A percentile compares a stretch with the other conserved stretches of the same genome.
These are phyloP conservation scores for Thunnus thynnus DNA, from an alignment of 2,113 vertebrate species.

Conservation along the genomic window DNA sequence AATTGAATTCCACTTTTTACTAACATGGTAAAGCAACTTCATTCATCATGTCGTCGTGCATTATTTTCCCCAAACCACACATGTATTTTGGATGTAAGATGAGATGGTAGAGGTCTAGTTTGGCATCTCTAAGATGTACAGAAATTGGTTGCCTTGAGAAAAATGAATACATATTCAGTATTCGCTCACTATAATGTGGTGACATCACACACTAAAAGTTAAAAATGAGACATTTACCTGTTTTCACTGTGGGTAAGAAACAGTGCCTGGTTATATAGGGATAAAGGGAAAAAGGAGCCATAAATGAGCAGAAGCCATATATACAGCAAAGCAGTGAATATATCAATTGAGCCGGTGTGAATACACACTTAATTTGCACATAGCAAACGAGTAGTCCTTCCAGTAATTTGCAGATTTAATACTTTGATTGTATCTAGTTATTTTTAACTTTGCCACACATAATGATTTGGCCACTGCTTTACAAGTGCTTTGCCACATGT, in stretches of 20 bases:
- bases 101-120: conserved; percentile 16
- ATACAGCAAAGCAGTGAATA: conserved; percentile 43
- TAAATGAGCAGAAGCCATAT: conserved; percentile 82
- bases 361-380: conserved; percentile 47
- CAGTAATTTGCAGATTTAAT: conserved; percentile 26
- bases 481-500: conserved; percentile 7
- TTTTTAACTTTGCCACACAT: conserved; percentile 20
- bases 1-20: conserved; percentile 23
- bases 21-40: conserved; percentile 17
- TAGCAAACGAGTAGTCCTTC: conserved; percentile 35
- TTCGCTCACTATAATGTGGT: conserved; percentile 38
- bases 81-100: conserved; percentile 31
- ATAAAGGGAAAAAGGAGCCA: conserved; percentile 75
- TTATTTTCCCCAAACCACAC: conserved; percentile 44
- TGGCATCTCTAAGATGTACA: conserved; percentile 15
- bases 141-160: conserved; percentile 43
- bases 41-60: conserved; percentile 2
- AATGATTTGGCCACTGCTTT: conserved; percentile 15
- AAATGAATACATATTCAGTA: conserved; percentile 49
- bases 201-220: conserved; percentile 52
- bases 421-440: conserved; percentile 16
- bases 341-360: conserved; percentile 39
- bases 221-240: conserved; percentile 33
- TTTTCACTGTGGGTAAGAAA: conserved; percentile 56
- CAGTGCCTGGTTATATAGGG: conserved; percentile 65